Percentiles rank a stretch among this genome's conserved stretches.
Evolutionary conservation across 2,113 vertebrate genomes (phyloP).

Genomic region (Cromileptes altivelis): DNA sequence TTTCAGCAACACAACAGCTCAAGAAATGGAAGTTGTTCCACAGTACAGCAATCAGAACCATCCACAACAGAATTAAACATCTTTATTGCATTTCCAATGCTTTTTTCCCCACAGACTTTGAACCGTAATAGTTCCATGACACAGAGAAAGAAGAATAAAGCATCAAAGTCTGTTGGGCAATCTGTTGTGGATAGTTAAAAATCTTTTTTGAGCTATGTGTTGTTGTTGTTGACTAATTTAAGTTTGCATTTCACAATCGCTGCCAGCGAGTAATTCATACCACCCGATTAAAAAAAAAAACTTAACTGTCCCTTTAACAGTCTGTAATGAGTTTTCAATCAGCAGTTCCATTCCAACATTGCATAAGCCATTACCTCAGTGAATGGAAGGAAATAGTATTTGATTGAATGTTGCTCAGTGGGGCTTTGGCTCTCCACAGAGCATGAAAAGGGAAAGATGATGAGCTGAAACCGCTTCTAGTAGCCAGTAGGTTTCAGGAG

Average conservation of each 20-base stretch:
- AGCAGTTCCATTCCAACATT: neutral
- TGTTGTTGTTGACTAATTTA: conserved; percentile 27
- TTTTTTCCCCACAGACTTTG: neutral
- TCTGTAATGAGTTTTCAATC: conserved; percentile 41
- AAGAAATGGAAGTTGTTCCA: neutral
- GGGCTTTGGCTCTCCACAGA: conserved; percentile 9
- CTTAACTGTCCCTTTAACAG: conserved; percentile 14
- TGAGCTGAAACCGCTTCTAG: conserved; percentile 1
- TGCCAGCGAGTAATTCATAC: conserved; percentile 14
- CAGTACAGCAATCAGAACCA: conserved; percentile 2
- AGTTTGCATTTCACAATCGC: conserved; percentile 26
- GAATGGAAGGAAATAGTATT: conserved; percentile 9
- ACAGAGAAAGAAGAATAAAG: neutral
- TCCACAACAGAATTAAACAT: conserved; percentile 7
- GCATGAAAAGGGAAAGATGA: conserved; percentile 10
- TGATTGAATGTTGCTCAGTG: conserved; percentile 2
- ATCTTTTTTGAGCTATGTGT: neutral
- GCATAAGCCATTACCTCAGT: conserved; percentile 31
- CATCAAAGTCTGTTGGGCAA: conserved; percentile 23
- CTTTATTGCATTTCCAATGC: conserved; percentile 33
- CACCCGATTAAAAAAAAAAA: neutral
- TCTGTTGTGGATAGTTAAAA: conserved; percentile 27
- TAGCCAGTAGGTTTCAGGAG: conserved; percentile 22
- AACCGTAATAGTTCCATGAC: conserved; percentile 1
- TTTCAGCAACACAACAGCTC: neutral